Evolutionary conservation across 2,888 invertebrate genomes (phyloP).

Genomic region (Diogma glabrata): DNA sequence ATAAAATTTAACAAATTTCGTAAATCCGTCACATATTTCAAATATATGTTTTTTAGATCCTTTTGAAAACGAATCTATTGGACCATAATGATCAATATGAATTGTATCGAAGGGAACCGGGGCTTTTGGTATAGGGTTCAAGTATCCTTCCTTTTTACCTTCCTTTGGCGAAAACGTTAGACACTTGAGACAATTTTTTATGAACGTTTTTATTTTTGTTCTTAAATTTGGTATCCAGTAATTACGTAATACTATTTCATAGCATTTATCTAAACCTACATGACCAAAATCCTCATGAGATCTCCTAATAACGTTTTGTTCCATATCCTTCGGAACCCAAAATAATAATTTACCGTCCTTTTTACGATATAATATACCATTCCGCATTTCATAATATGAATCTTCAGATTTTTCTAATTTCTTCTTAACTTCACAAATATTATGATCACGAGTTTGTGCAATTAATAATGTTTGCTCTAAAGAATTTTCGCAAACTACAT

Average conservation of each 20-base stretch:
- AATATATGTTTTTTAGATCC: constrained; percentile 13
- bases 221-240: too few relatives aligned
- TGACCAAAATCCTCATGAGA: constrained; percentile 10
- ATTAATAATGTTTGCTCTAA: constrained; percentile 13
- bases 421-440: too few relatives aligned
- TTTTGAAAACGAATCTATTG: constrained; percentile 8
- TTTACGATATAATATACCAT: constrained; percentile 10
- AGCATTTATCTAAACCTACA: constrained; percentile 7
- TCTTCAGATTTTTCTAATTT: too few relatives aligned
- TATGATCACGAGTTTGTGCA: constrained; percentile 6
- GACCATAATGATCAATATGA: constrained; percentile 10
- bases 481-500: too few relatives aligned
- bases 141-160: constrained; percentile 8
- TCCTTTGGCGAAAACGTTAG: neutral
- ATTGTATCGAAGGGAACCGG: constrained; percentile 6
- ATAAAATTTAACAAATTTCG: constrained; percentile 12
- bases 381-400: constrained; percentile 5
- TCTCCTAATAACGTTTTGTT: constrained; percentile 4
- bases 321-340: constrained; percentile 10
- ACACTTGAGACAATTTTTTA: constrained; percentile 10
- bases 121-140: constrained; percentile 9
- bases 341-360: neutral
- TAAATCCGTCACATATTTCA: constrained; percentile 5
- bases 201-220: neutral
- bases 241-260: neutral